Base-by-base conservation (phyloP, 2,113 vertebrate species). In the Odontesthes bonariensis region DNA sequence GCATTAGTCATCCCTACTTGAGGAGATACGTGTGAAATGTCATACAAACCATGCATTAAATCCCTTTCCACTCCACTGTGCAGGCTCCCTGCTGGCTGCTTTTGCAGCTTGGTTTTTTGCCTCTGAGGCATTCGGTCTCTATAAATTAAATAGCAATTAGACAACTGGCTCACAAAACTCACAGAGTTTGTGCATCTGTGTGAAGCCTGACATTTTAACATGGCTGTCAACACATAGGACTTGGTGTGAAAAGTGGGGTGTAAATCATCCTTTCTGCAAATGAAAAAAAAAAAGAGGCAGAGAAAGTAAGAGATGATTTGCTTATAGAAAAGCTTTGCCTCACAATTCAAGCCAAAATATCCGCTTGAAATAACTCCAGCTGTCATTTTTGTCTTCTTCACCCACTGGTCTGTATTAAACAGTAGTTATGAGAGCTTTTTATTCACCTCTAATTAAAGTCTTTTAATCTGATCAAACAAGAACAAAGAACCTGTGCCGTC, bases 101-200 rank as follows among this genome's bases (percentile, higher is more conserved):
- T 74, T 81, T 80, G 69, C 77, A 87, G 82, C 74, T 74, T 46
- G 12, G 19, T 55, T 52, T 79, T n/a, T 85, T 79, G 46, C 88
- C 91, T 82, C 57, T 6, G 44, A 88, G 86, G 83, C 79, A 70
- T 88, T 70, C 53, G 65, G 51, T 13, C 66, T 82, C 89, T 65
- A 92, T 93, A 94, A 92, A 93, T 91, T 92, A 85, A 85, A 91
- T 47, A 86, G 89, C 87, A 90, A 91, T 89, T 93, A 91, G 49
- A 87, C 60, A 84, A 86, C 81, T 65, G 75, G 78, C 86, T 89
- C 77, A 88, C 89, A 90, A 91, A 89, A 69, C 73, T 69, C n/a
- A n/a, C 66, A 77, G 35, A 81, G 84, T 91, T 93, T 90, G 69
- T 82, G 82, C 62, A 82, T 77, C 64, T 77, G 82, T 40, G 31